Base-by-base conservation (phyloP, 2,113 vertebrate genomes). In the Heloderma charlesbogerti region DNA sequence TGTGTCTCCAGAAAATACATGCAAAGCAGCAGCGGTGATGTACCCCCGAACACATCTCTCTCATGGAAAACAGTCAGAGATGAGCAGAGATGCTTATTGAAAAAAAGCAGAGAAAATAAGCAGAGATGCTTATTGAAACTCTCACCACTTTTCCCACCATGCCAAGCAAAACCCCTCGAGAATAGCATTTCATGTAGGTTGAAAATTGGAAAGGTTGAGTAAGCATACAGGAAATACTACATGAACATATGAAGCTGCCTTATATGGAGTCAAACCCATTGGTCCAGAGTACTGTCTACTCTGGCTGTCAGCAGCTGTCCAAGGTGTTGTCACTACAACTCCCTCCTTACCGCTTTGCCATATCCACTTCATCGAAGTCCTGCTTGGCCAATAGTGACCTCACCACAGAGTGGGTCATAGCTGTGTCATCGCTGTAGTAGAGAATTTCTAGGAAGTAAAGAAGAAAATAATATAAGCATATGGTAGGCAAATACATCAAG, bases 381-480 rank as follows among this genome's bases (percentile, higher is more conserved):
- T 94, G 88, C 90, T 97, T 98, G 93, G 98, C 98, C 74, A 99
- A 97, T 34, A 99, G 97, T 57, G 99, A 99, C 93, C 98, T 98
- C 95, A 98, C 98, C 93, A 99, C 96, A n/a, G 98, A 98, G 86
- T 98, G 98, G 31, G 98, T 97, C 99, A 99, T 99, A 45, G 99
- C 99, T 0, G 99, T 99, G 97, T 99, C 99, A 0, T 99, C 99
- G 9, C 99, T 99, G 97, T 99, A 99, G 3, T 96, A 97, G 60
- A 99, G 95, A 0, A 97, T 97, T 72, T 98, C 98, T 99, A 90
- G 25, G 79, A 96, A 0, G 82, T 75, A 86, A 96, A 31, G 84
- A 71, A 92, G 88, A 67, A 91, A 18, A n/a, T 4, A 78, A 54
- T 18, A 60, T 34, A 77, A 67, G 40, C 6, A 3, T 87, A 60